Percentiles rank a stretch among this genome's conserved stretches.
These are phyloP conservation scores for Pterostichus niger DNA, from an alignment of 2,888 invertebrate genomes.

Conservation along the genomic window DNA sequence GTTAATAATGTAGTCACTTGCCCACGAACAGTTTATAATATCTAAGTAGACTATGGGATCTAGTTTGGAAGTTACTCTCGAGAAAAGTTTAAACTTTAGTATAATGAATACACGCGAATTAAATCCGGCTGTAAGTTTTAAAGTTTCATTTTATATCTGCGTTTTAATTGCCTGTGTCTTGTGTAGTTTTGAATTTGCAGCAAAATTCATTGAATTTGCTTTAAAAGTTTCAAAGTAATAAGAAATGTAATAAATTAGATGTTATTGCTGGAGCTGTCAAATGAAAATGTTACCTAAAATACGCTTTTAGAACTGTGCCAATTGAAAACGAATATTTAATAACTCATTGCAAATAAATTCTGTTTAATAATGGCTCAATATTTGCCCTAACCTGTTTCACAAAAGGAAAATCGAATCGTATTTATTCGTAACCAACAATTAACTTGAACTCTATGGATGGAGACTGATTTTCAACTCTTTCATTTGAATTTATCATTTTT, in stretches of 20 bases:
- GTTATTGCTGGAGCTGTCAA: constrained; percentile 7
- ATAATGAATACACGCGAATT: background rate
- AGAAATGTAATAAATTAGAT: constrained; percentile 1
- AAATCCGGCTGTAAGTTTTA: background rate
- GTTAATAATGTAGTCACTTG: constrained; percentile 55
- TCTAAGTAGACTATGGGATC: constrained; percentile 6
- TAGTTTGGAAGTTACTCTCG: constrained; percentile 3
- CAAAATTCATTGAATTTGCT: constrained; percentile 5
- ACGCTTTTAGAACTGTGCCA: no score
- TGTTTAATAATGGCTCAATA: no score
- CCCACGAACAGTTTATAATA: constrained; percentile 37
- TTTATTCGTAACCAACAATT: no score
- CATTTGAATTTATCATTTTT: no score
- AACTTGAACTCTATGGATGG: no score
- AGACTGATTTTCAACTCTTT: no score
- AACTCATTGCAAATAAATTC: no score
- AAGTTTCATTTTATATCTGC: background rate
- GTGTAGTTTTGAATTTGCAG: background rate
- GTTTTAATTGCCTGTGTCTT: constrained; percentile 1
- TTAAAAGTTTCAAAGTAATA: constrained; percentile 2
- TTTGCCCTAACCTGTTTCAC: no score
- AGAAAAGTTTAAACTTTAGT: background rate
- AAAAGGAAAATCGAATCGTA: no score
- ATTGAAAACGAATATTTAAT: no score
- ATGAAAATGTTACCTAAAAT: background rate